Evolutionary conservation across 1,140 invertebrate genomes (phyloP).

Genomic region (Neodiprion lecontei): DNA sequence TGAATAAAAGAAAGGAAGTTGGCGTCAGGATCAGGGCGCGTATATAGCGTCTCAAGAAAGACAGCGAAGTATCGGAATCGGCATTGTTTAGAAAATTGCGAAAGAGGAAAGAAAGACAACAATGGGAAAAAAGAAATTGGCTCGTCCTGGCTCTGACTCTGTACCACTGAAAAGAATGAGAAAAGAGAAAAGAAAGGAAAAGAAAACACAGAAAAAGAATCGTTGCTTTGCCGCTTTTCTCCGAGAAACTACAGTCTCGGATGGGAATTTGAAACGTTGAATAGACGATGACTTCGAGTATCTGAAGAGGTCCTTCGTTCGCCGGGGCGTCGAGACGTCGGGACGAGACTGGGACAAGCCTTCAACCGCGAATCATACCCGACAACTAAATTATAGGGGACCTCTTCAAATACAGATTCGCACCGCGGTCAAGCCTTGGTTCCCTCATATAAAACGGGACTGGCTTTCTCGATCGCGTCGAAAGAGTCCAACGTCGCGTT

Average conservation of each 20-base stretch:
- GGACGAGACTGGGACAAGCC: neutral
- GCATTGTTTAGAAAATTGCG: constrained; percentile 5
- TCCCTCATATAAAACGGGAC: no score
- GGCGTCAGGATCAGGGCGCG: neutral
- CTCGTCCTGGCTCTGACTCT: no score
- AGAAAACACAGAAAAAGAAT: neutral
- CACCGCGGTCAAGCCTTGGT: neutral
- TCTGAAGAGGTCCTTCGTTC: constrained; percentile 7
- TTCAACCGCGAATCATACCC: neutral
- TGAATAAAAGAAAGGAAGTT: neutral
- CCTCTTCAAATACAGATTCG: neutral
- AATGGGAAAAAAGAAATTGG: no score
- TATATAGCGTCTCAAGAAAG: neutral
- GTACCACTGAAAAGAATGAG: neutral
- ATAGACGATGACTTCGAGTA: neutral
- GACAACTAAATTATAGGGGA: constrained; percentile 7
- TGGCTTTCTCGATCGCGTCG: neutral
- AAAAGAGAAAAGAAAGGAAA: neutral
- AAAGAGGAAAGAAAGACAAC: neutral
- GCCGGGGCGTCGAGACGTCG: neutral
- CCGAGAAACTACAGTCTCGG: no score
- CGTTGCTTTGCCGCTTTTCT: neutral
- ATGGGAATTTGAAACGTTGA: neutral
- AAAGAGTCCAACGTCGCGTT: neutral
- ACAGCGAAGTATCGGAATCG: neutral